Base-by-base conservation (phyloP, 2,113 vertebrate genomes). In the Ammodytes dubius region DNA sequence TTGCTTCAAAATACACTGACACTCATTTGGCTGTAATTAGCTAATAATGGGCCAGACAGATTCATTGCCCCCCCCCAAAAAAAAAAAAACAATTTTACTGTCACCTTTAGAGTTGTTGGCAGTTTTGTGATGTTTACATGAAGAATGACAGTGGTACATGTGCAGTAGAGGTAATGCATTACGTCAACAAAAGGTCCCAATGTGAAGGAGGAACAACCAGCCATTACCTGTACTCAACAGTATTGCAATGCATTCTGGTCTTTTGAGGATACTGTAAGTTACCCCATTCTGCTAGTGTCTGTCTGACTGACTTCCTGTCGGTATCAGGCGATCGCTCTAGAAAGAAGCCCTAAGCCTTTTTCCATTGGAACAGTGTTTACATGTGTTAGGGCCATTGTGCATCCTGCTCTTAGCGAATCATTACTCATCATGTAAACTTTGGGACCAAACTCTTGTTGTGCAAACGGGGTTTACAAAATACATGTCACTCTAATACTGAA, bases 371-470 rank as follows among this genome's bases (percentile, higher is more conserved):
- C 7, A 15, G 17, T 11, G 19, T 58, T 70, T 2, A 9, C 17
- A 15, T 17, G 19, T 53, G 35, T 65, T 5, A 19, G 49, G 35
- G 37, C 19, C 52, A 42, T 56, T 79, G 71, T 88, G 71, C 59
- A 74, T 88, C 71, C 75, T 81, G 59, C 65, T 77, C 70, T 79
- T 12, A 45, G 7, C 7, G 37, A 77, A 67, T 56, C 65, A 81
- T 83, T 70, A 66, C 80, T 70, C 83, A 83, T 77, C 72, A 76
- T 82, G 52, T 77, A 79, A 83, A 88, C 70, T 53, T 58, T 49
- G 60, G 56, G 74, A 70, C 81, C 27, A 72, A 39, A 7, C 27
- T 52, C 58, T 46, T 66, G 40, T 45, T 87, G 87, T 84, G 84
- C 87, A 88, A 88, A 82, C 80, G 54, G 5, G 46, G 46, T 27